Evolutionary conservation across 2,797 vertebrate genomes (phyloP), one percentile per base, ranked within the genome.

Genomic region (Pelobates cultripes): DNA sequence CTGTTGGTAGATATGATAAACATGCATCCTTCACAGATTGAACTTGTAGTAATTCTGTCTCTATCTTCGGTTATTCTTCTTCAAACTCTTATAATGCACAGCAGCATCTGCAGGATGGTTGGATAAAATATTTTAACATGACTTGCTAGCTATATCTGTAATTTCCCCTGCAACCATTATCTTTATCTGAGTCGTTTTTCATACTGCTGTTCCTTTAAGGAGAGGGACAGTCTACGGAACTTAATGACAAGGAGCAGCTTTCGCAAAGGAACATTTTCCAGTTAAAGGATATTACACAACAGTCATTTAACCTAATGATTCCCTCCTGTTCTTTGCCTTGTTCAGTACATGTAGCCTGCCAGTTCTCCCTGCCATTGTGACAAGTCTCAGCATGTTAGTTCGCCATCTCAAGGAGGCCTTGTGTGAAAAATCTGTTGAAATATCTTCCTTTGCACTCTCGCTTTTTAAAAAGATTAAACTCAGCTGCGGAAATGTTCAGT

Each of bases 251-350:
- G 55, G 55, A 12, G 61, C n/a, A 64, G 61, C 61, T 40, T 64
- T 40, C 17, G n/a, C n/a, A 40, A 64, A 40, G 14, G 57, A 17
- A 57, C 13, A 0, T 73, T 28, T 57, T 15, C 10, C 55, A 43
- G 4, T 10, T 43, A 80, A 66, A 73, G 70, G 28, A 78, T 28
- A 73, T 61, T 57, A 42, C 42, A 43, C 12, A n/a, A 43, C 55
- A 78, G 41, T 66, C 41, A 72, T 70, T 82, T 74, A 85, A 90
- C 86, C 68, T 80, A 85, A 86, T 88, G 75, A 86, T 84, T 83
- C 85, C 84, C 85, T 88, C 87, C 87, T 83, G 86, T 78, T 86
- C 63, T 68, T 89, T 73, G 0, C 60, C 77, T 86, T 86, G 43
- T 55, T 85, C 84, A 87, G 73, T 41, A 55, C 70, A 86, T 86